These are phyloP conservation scores for Quiscalus mexicanus DNA, from an alignment of 2,113 vertebrate species.

Conservation along the genomic window DNA sequence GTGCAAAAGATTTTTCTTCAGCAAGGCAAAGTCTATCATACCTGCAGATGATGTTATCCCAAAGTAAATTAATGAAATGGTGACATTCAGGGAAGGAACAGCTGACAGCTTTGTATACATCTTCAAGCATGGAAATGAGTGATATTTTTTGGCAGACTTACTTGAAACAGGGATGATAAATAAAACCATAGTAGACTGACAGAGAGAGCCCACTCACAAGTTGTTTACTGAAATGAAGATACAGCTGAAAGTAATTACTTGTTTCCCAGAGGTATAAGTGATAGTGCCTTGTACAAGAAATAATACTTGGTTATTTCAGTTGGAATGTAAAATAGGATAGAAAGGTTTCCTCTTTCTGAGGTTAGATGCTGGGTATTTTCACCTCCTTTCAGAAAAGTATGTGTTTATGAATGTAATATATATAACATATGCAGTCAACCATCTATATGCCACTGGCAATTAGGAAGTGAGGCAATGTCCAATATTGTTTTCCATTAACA, in stretches of 20 bases:
- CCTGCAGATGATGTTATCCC: constrained; percentile 6
- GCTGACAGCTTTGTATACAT: constrained; percentile 32
- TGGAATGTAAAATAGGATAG: constrained; percentile 53
- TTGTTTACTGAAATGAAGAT: constrained; percentile 64
- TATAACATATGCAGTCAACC: constrained; percentile 6
- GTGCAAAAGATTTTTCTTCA: not conserved
- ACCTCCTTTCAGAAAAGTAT: constrained; percentile 2
- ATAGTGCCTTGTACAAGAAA: constrained; percentile 43
- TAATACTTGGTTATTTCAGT: constrained; percentile 27
- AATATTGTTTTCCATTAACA: not conserved
- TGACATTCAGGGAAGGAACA: constrained; percentile 38
- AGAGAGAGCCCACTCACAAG: constrained; percentile 45
- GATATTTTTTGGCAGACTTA: constrained; percentile 42
- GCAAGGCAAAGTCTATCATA: not conserved
- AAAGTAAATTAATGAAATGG: constrained; percentile 53
- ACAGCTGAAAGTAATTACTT: constrained; percentile 57
- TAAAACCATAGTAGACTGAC: constrained; percentile 33
- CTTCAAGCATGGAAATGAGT: constrained; percentile 20
- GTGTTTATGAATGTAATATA: not conserved
- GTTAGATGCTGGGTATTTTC: constrained; percentile 30
- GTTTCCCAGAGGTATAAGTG: constrained; percentile 43
- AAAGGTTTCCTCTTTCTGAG: constrained; percentile 34
- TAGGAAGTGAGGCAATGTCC: constrained; percentile 26
- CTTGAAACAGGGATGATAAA: constrained; percentile 31
- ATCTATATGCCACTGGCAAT: not conserved